These are phyloP conservation scores for Umimayanthus kanabou DNA, from an alignment of 92 coral and sea anemone species.

Conservation along the genomic window DNA sequence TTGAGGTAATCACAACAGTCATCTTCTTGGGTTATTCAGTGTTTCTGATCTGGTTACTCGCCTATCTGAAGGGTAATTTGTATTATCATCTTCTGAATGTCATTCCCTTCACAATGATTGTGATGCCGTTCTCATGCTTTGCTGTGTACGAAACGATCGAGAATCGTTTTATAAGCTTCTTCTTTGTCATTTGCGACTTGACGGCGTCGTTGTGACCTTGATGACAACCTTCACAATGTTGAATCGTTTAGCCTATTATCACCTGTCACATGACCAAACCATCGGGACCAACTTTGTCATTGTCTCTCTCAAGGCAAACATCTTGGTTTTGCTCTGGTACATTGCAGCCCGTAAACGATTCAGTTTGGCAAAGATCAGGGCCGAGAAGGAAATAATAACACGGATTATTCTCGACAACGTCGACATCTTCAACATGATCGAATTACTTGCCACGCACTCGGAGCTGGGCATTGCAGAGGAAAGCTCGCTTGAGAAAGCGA, in stretches of 20 bases:
- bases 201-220: slow-evolving; percentile 4
- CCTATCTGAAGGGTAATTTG: background rate
- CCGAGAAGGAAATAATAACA: slow-evolving; percentile 7
- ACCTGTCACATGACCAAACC: background rate
- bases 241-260: slow-evolving; percentile 41
- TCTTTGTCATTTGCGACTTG: background rate
- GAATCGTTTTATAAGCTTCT: background rate
- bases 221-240: slow-evolving; percentile 47
- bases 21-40: slow-evolving; percentile 11
- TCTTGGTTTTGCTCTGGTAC: slow-evolving; percentile 16
- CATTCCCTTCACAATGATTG: background rate
- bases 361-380: background rate
- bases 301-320: slow-evolving; percentile 19
- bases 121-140: background rate
- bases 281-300: slow-evolving; percentile 36
- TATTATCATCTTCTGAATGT: background rate
- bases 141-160: background rate
- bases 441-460: slow-evolving; percentile 17
- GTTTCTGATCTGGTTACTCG: slow-evolving; percentile 11
- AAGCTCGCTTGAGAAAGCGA: slow-evolving; percentile 24
- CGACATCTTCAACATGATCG: slow-evolving; percentile 49
- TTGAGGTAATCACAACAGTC: background rate
- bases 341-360: background rate
- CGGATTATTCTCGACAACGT: slow-evolving; percentile 38
- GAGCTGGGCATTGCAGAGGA: slow-evolving; percentile 27